Evolutionary conservation across 2,113 vertebrate species (phyloP), one percentile per base, ranked within the genome.

Genomic region (Forbesichthys papilliferus): DNA sequence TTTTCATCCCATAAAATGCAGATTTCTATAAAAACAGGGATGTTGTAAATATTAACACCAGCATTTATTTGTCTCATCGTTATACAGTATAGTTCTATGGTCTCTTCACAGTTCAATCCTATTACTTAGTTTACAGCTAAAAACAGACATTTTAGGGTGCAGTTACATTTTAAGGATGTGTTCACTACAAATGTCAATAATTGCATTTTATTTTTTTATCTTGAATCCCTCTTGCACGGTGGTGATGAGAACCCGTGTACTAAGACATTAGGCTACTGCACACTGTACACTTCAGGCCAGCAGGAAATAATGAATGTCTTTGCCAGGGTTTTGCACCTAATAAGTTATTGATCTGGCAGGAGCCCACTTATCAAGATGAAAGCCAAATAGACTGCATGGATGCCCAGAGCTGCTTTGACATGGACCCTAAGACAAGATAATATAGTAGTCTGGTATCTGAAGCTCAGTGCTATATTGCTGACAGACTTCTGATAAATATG

Each of bases 301-400:
- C 48, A 27, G 47, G 53, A 73, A 84, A 80, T 67, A 75, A 82
- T 78, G 80, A 77, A 85, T 80, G 55, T 63, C 47, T 42, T 42
- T 69, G 48, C 56, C 58, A 53, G 61, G 67, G 87, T 69, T 82
- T 68, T 67, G 52, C 81, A 57, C 63, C 73, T 81, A 80, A 89
- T 82, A 74, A 80, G 66, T 72, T 89, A 90, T 85, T 86, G 80
- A 81, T 85, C 80, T 71, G 16, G 63, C 55, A 36, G 54, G 54
- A 61, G 64, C 56, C 66, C 54, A 47, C 71, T 67, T 66, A 63
- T 58, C 77, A 66, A 79, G 85, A 84, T 82, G 53, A 85, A 75
- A 79, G 66, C 66, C 59, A 81, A 83, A 79, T 80, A 71, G 77
- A 81, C 27, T 9, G 53, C 48, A 34, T 68, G 57, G 34, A 60